These are phyloP conservation scores for Drosophila novamexicana DNA, from an alignment of 1,140 invertebrate genomes.

Conservation along the genomic window DNA sequence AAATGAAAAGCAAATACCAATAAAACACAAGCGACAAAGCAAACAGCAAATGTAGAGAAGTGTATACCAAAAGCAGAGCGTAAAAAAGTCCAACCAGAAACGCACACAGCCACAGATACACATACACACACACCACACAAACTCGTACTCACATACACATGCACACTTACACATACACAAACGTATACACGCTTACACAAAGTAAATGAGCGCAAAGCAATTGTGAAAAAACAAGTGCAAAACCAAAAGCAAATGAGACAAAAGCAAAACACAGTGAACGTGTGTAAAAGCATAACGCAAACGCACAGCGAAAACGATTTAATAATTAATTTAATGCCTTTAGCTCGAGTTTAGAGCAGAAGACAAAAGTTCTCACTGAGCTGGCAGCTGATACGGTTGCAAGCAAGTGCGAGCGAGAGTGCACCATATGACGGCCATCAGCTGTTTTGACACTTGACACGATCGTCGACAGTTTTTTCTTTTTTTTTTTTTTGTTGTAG, in stretches of 20 bases:
- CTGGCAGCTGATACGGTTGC: slow-evolving; percentile 25
- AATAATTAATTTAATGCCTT: slow-evolving; percentile 60
- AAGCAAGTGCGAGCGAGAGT: slow-evolving; percentile 51
- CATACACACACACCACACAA: slow-evolving; percentile 37
- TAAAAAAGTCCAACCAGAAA: slow-evolving; percentile 59
- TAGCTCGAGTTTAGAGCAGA: slow-evolving; percentile 28
- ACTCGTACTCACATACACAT: slow-evolving; percentile 27
- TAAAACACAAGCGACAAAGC: slow-evolving; percentile 26
- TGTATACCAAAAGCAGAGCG: slow-evolving; percentile 57
- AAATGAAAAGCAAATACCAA: slow-evolving; percentile 8
- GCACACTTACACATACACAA: slow-evolving; percentile 7
- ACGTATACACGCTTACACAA: slow-evolving; percentile 31
- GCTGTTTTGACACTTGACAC: slow-evolving; percentile 80
- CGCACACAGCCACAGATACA: slow-evolving; percentile 46
- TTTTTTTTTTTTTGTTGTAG: slow-evolving; percentile 10
- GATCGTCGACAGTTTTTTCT: slow-evolving; percentile 50
- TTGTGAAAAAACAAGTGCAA: slow-evolving; percentile 45
- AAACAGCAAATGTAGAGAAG: slow-evolving; percentile 42
- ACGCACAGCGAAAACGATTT: slow-evolving; percentile 47
- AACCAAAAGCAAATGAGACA: slow-evolving; percentile 40
- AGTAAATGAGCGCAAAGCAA: slow-evolving; percentile 56
- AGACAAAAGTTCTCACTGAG: slow-evolving; percentile 23
- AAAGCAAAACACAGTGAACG: slow-evolving; percentile 45
- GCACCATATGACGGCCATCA: slow-evolving; percentile 55
- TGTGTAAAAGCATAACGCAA: slow-evolving; percentile 27